Percentiles rank a stretch among this genome's conserved stretches.
Evolutionary conservation across 2,113 vertebrate genomes (phyloP).

Genomic region (Nerophis ophidion): DNA sequence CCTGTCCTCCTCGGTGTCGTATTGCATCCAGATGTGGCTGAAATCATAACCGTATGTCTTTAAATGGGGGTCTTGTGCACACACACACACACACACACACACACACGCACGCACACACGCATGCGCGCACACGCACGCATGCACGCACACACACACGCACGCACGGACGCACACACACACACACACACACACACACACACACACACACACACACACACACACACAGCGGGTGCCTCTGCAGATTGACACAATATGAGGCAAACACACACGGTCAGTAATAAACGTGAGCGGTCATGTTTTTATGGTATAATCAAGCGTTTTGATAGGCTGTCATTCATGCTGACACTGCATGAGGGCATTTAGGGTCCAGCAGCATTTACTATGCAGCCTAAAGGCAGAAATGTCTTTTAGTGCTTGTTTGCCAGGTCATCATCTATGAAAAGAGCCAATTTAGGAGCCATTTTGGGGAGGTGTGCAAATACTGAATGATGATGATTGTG

Average conservation of each 20-base stretch:
- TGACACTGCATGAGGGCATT: constrained; percentile 18
- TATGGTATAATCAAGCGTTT: constrained; percentile 55
- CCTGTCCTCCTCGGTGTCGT: constrained; percentile 10
- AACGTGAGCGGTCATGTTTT: constrained; percentile 62
- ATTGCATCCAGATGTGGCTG: constrained; percentile 62
- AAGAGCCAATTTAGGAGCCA: constrained; percentile 15
- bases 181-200: constrained; percentile 12
- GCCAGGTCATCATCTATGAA: constrained; percentile 23
- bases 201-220: constrained; percentile 25
- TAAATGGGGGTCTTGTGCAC: constrained; percentile 38
- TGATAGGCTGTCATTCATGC: constrained; percentile 41
- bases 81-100: constrained; percentile 32
- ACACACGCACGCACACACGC: constrained; percentile 15
- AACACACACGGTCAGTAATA: constrained; percentile 42
- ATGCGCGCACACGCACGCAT: constrained; percentile 10
- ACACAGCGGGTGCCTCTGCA: constrained; percentile 7
- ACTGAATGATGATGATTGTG: neutral
- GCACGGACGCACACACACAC: constrained; percentile 24
- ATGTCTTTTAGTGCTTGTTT: constrained; percentile 13
- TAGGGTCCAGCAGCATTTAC: constrained; percentile 17
- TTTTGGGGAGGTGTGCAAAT: neutral
- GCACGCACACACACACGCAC: constrained; percentile 27
- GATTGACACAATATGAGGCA: constrained; percentile 30
- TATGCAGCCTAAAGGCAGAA: constrained; percentile 12
- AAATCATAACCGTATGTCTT: constrained; percentile 64